Base-by-base conservation (phyloP, 2,888 invertebrate genomes). In the Dynastes maya region DNA sequence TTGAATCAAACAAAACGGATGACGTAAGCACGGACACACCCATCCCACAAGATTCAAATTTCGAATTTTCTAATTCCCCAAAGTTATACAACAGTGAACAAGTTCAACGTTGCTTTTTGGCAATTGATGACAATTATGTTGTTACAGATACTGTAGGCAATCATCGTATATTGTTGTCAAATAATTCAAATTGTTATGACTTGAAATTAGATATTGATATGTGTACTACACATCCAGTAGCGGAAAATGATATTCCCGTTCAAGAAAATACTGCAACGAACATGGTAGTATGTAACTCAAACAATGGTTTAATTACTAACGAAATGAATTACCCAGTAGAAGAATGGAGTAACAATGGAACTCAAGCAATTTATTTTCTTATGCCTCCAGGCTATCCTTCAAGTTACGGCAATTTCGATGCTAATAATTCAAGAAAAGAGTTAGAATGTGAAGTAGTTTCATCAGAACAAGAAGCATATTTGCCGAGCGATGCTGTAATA, bases 61-160 rank as follows among this genome's bases (percentile, higher is more conserved):
- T 80, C 1, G 82, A 82, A 79, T 83, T 82, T 79, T 83, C 83
- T 3, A 81, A 80, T 76, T 83, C 83, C 2, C 82, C 83, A 22
- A 82, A 82, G 78, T 82, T 82, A 63, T 77, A 68, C 55, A 80
- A 82, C 76, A 72, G 79, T 53, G 80, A 82, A 37, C 80, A 82
- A 80, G 76, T 83, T 16, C 76, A 80, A 29, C 79, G 80, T 49
- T 70, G 80, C 27, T 67, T 76, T 9, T 77, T 55, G 37, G 64
- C 78, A n/a, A 80, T 82, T 67, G 79, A 79, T 72, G 74, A 71
- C 29, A 79, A 78, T 32, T 37, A 67, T 8, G 55, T 72, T 49
- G 9, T 76, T 70, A 55, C 72, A 61, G 75, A 70, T 55, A 72
- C 4, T 77, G 45, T 22, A 71, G 53, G 49, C 3, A 67, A 76